Evolutionary conservation across 2,888 invertebrate genomes (phyloP).

Genomic region (Cantharis rustica): DNA sequence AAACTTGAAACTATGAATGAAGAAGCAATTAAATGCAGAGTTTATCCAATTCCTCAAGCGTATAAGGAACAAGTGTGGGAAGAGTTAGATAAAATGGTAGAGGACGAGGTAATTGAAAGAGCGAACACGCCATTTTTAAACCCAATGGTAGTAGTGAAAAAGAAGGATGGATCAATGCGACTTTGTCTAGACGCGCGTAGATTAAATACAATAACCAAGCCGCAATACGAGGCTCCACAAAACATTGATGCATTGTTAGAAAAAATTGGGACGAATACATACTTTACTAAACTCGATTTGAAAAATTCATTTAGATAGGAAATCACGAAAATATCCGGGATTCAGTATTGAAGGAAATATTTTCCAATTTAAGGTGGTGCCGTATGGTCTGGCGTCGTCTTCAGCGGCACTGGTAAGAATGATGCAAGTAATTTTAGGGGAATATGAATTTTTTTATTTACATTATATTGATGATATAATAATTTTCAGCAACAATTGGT

Average conservation of each 20-base stretch:
- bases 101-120: background rate
- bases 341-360: slow-evolving; percentile 2
- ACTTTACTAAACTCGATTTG: slow-evolving; percentile 5
- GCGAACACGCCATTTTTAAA: background rate
- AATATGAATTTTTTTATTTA: slow-evolving; percentile 10
- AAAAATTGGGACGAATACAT: background rate
- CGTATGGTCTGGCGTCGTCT: background rate
- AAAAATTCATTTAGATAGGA: slow-evolving; percentile 1
- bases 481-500: no score
- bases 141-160: slow-evolving; percentile 10
- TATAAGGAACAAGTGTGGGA: background rate
- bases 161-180: slow-evolving; percentile 1
- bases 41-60: background rate
- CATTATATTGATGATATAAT: slow-evolving; percentile 3
- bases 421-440: slow-evolving; percentile 4
- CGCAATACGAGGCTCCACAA: background rate
- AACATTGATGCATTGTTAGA: background rate
- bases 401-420: background rate
- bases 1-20: background rate
- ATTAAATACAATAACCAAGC: background rate
- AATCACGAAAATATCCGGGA: slow-evolving; percentile 4
- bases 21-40: background rate
- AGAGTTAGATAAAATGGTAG: background rate
- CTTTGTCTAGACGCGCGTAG: slow-evolving; percentile 3
- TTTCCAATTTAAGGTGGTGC: no score